Evolutionary conservation across 2,113 vertebrate species (phyloP), one percentile per base, ranked within the genome.

Genomic region (Archilochus colubris): DNA sequence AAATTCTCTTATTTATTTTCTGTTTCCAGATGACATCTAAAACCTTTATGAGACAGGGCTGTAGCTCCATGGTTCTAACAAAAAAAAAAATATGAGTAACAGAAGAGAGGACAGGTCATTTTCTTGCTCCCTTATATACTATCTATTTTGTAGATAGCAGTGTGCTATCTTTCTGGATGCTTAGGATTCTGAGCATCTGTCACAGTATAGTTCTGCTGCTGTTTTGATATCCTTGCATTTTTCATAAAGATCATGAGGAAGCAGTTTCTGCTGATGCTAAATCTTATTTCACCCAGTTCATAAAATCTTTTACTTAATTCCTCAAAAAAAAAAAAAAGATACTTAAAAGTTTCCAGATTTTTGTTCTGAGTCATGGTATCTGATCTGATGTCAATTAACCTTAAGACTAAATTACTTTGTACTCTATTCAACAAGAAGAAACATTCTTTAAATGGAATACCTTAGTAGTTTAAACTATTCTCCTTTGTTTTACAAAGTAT

Each of bases 391-490:
- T 43, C 51, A 83, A 86, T 73, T 83, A 89, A 92, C 44, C 58
- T 69, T 82, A 92, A 74, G 24, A 84, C 12, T 48, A n/a, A 83
- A 73, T 79, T 76, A 28, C 82, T 92, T 72, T 12, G 6, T 67
- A 62, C 17, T 44, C 24, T 43, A 51, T 81, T 82, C 44, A 88
- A 50, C 61, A 89, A 38, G 33, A 66, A 78, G 51, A 94, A 87
- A 76, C 48, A 77, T 1, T 5, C 44, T 70, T 64, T 82, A 79
- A 86, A 68, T 66, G 8, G 31, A 90, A 88, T 90, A 89, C 53
- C 23, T 85, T 55, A 95, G 74, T 31, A 82, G 82, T 75, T 91
- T 88, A 82, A 96, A 62, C 72, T 81, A 9, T 92, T 94, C 84
- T 81, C 17, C n/a, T 85, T 97, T 92, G 74, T 85, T 95, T 73